Evolutionary conservation across 2,888 invertebrate species (phyloP).

Genomic region (Zele albiditarsus): DNA sequence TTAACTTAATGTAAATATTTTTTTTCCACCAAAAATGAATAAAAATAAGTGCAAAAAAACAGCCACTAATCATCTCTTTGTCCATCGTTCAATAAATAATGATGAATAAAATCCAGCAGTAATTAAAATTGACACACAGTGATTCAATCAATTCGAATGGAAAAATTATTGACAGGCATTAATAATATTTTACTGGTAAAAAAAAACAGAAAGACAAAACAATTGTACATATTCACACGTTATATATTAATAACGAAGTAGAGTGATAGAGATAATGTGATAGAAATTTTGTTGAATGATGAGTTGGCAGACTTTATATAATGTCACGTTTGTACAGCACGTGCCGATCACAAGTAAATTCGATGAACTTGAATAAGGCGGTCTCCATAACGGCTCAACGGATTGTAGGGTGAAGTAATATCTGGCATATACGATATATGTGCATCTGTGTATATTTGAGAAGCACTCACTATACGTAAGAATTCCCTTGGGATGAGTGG

Average conservation of each 20-base stretch:
- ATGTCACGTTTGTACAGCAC: slow-evolving; percentile 30
- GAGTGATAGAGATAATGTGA: not conserved
- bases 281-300: slow-evolving; percentile 7
- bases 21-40: too few species aligned
- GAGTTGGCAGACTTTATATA: slow-evolving; percentile 7
- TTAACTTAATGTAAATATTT: too few species aligned
- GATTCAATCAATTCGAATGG: not conserved
- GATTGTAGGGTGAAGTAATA: slow-evolving; percentile 48
- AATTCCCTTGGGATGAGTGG: slow-evolving; percentile 59
- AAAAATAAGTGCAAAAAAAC: too few species aligned
- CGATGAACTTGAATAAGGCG: slow-evolving; percentile 53
- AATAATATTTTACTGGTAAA: not conserved
- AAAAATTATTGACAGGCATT: not conserved
- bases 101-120: not conserved
- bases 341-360: slow-evolving; percentile 29
- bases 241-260: not conserved
- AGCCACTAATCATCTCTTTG: too few species aligned
- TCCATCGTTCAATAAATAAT: too few species aligned
- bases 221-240: not conserved
- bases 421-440: slow-evolving; percentile 26
- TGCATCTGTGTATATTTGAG: slow-evolving; percentile 57
- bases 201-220: not conserved
- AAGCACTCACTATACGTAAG: slow-evolving; percentile 56
- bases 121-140: too few species aligned
- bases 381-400: slow-evolving; percentile 57